Evolutionary conservation across 2,888 invertebrate species (phyloP), one percentile per base, ranked within the genome.

Genomic region (Aromia moschata): DNA sequence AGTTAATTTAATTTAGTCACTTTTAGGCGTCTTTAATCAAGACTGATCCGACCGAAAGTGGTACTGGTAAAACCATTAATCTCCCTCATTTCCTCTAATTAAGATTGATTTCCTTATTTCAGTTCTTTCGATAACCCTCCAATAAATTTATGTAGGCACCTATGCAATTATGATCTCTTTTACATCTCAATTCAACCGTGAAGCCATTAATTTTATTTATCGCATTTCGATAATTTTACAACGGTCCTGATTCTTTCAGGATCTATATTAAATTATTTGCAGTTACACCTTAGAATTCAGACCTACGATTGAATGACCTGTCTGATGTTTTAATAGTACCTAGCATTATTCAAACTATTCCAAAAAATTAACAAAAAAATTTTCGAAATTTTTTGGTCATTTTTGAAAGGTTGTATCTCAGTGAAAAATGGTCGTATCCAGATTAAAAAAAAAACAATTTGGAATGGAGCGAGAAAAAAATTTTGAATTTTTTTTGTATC

Each of bases 21-120:
- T 15, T 40, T 16, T 15, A 40, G 5, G 2, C 7, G 11, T 15
- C 40, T 36, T 47, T 36, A 37, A 18, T 47, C 7, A 47, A 47
- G 18, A 36, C 33, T n/a, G 47, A 47, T n/a, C 33, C 37, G 12
- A 11, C 18, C 14, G 47, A 36, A 10, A 12, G 12, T 12, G 36
- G 17, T 36, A 41, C 16, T 41, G 36, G 37, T 45, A 47, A 18
- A 5, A 14, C 14, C 38, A 49, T 49, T 37, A 49, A 37, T 25
- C 46, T 46, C 30, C 15, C 16, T 38, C n/a, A 17, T 49, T 49
- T 49, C 37, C 17, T 20, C 20, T 38, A 11, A 49, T 49, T 49
- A 38, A 38, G 36, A 47, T 37, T 47, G 30, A 47, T 47, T 36
- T 37, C 20, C 20, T 43, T 43, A 43, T 43, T 43, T 43, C 20